Evolutionary conservation across 1,140 invertebrate genomes (phyloP).

Genomic region (Planococcus citri): DNA sequence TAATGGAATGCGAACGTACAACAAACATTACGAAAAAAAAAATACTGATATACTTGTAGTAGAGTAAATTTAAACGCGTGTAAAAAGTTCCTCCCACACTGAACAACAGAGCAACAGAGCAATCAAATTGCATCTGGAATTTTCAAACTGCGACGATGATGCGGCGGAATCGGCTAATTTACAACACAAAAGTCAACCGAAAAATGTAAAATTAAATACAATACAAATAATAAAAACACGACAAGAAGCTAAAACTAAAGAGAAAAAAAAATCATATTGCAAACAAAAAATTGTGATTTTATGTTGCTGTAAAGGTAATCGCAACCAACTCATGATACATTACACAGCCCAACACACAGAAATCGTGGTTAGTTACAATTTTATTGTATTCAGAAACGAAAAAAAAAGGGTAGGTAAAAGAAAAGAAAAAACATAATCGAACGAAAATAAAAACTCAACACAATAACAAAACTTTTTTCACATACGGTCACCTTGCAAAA

Average conservation of each 20-base stretch:
- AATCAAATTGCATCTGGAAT: neutral
- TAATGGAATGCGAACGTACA: neutral
- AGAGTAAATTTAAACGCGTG: neutral
- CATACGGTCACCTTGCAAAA: neutral
- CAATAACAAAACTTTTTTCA: neutral
- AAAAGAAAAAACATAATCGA: constrained; percentile 10
- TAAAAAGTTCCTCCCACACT: constrained; percentile 16
- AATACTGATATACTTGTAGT: constrained; percentile 20
- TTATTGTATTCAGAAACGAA: constrained; percentile 2
- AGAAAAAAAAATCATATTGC: neutral
- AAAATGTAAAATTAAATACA: neutral
- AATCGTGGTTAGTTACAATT: constrained; percentile 13
- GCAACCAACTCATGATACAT: constrained; percentile 12
- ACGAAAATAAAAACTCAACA: constrained; percentile 6
- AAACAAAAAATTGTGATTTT: constrained; percentile 17
- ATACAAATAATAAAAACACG: neutral
- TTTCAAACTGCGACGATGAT: neutral
- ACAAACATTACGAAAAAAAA: neutral
- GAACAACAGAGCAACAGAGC: too few species aligned
- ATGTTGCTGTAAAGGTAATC: constrained; percentile 16
- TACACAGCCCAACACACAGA: constrained; percentile 15
- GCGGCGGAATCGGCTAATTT: too few species aligned
- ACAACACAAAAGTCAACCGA: too few species aligned
- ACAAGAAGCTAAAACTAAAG: neutral
- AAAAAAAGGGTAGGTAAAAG: neutral